Conservation (phyloP, 2,797 vertebrate genomes). For the Denticeps clupeoides region DNA sequence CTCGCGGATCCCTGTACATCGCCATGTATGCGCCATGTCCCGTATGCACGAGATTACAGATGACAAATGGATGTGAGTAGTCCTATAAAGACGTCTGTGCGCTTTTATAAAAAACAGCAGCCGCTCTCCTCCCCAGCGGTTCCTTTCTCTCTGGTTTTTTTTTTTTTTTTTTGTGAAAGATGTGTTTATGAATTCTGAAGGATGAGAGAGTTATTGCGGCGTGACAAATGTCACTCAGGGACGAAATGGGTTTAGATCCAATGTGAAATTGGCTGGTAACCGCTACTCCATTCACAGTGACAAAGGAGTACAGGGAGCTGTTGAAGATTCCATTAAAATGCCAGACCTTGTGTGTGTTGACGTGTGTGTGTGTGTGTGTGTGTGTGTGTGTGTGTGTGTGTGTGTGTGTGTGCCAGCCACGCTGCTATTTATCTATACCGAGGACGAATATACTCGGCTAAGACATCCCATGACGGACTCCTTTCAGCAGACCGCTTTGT, state of each 20-base stretch:
- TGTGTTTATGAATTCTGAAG: neutral
- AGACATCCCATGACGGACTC: conserved; percentile 3
- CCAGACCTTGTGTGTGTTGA: neutral
- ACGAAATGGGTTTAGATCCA: too few relatives aligned
- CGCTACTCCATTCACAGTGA: neutral
- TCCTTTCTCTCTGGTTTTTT: conserved; percentile 23
- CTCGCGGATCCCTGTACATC: conserved; percentile 24
- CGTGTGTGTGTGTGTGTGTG: neutral
- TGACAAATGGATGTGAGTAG: conserved; percentile 36
- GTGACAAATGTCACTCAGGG: conserved; percentile 9
- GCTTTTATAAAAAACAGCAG: conserved; percentile 10
- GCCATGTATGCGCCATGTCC: too few relatives aligned
- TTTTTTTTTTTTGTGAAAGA: neutral
- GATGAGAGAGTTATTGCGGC: conserved; percentile 12
- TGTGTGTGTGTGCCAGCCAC: neutral
- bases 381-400: neutral
- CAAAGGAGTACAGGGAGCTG: neutral
- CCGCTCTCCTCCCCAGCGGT: conserved; percentile 13
- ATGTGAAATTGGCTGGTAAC: neutral
- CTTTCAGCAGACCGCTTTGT: conserved; percentile 3
- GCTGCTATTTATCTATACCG: too few relatives aligned
- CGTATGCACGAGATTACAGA: conserved; percentile 35
- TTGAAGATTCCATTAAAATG: neutral
- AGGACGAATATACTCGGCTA: too few relatives aligned
- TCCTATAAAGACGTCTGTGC: conserved; percentile 7